Evolutionary conservation across 2,113 vertebrate species (phyloP).

Genomic region (Tichodroma muraria): DNA sequence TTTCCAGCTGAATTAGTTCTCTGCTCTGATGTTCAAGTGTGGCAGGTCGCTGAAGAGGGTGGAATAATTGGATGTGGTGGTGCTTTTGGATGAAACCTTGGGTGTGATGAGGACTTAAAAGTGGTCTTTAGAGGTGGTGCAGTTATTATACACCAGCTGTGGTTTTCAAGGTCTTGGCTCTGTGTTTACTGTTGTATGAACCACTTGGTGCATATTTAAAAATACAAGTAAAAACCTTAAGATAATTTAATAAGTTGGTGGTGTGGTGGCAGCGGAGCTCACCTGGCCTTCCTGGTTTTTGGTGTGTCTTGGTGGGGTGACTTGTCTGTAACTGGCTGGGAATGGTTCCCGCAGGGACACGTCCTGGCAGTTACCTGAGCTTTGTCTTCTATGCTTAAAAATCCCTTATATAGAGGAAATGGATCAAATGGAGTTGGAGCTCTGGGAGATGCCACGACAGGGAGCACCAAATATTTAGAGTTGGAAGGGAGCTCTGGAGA

Average conservation of each 20-base stretch:
- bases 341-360: not conserved
- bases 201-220: not conserved
- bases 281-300: not conserved
- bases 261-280: not conserved
- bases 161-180: not conserved
- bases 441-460: not conserved
- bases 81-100: not conserved
- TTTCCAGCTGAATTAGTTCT: not conserved
- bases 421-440: not conserved
- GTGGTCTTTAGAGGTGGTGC: not conserved
- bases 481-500: not conserved
- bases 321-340: not conserved
- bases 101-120: not conserved
- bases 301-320: not conserved
- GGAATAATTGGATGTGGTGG: not conserved
- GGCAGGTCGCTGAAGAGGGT: not conserved
- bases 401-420: not conserved
- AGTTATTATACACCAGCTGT: not conserved
- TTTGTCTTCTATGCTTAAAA: not conserved
- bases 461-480: not conserved
- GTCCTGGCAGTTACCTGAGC: not conserved
- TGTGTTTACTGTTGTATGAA: not conserved
- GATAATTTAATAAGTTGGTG: accelerated
- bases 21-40: not conserved
- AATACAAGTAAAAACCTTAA: not conserved